Evolutionary conservation across 2,888 invertebrate genomes (phyloP).

Genomic region (Melolontha melolontha): DNA sequence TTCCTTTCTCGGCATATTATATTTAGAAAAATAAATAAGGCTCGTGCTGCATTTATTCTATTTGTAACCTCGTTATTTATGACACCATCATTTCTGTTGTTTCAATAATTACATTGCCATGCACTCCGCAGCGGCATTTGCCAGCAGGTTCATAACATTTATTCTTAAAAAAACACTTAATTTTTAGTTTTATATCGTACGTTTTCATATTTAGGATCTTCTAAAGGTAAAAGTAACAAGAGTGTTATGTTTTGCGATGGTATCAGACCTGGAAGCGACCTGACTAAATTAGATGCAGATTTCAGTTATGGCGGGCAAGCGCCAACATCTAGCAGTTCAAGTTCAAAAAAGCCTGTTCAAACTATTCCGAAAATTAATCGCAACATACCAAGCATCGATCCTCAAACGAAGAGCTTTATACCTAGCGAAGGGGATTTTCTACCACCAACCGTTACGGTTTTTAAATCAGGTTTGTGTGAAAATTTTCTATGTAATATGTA

Average conservation of each 20-base stretch:
- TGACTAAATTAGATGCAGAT: slow-evolving; percentile 81
- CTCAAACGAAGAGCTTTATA: slow-evolving; percentile 70
- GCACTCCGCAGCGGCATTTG: no score
- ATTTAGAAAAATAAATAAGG: no score
- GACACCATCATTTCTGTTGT: no score
- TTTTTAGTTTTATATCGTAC: no score
- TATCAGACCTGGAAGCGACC: slow-evolving; percentile 87
- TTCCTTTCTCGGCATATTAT: no score
- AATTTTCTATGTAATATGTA: background rate
- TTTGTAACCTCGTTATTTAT: no score
- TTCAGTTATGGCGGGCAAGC: slow-evolving; percentile 61
- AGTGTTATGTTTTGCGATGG: slow-evolving; percentile 92
- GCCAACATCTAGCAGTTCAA: slow-evolving; percentile 39
- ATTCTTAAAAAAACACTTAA: no score
- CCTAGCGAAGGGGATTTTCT: slow-evolving; percentile 67
- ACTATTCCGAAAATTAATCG: slow-evolving; percentile 40
- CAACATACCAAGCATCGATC: slow-evolving; percentile 66
- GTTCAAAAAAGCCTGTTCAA: slow-evolving; percentile 39
- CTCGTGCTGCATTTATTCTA: no score
- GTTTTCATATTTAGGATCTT: slow-evolving; percentile 58
- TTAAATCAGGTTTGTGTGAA: slow-evolving; percentile 66
- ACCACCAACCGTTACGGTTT: slow-evolving; percentile 70
- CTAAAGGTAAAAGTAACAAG: slow-evolving; percentile 71
- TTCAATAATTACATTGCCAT: no score
- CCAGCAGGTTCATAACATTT: no score